These are phyloP conservation scores for Pristionchus arcanus DNA, from an alignment of 2,888 invertebrate genomes.

Conservation along the genomic window DNA sequence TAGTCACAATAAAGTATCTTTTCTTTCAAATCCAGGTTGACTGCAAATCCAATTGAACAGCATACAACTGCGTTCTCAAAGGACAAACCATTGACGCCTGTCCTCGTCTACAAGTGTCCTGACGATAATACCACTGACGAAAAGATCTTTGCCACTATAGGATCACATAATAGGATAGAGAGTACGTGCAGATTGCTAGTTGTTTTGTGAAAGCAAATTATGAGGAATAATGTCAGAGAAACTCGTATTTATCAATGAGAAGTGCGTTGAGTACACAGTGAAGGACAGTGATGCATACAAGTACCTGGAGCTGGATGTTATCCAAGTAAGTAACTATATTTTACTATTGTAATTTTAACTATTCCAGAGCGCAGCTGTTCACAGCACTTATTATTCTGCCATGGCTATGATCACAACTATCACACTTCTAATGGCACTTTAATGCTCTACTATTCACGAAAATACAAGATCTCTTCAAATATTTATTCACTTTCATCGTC, in stretches of 20 bases:
- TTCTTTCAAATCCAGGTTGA: constrained; percentile 2
- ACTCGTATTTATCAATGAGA: background rate
- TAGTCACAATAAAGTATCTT: too few species aligned
- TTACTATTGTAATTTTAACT: too few species aligned
- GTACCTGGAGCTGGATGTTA: background rate
- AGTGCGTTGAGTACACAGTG: background rate
- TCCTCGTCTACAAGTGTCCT: background rate
- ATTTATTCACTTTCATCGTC: background rate
- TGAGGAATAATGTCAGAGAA: background rate
- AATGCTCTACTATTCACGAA: background rate
- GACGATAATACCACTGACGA: background rate
- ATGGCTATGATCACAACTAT: background rate
- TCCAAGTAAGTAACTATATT: background rate
- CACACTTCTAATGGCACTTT: background rate
- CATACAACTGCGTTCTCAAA: background rate
- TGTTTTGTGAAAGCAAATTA: background rate
- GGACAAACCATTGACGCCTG: background rate
- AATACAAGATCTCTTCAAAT: background rate
- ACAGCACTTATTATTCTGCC: background rate
- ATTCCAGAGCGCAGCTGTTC: background rate
- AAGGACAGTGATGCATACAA: background rate
- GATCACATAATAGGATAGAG: background rate
- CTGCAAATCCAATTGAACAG: background rate
- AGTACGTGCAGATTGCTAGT: background rate
- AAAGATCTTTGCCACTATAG: background rate